Evolutionary conservation across 2,113 vertebrate genomes (phyloP), one percentile per base, ranked within the genome.

Genomic region (Columba janthina): DNA sequence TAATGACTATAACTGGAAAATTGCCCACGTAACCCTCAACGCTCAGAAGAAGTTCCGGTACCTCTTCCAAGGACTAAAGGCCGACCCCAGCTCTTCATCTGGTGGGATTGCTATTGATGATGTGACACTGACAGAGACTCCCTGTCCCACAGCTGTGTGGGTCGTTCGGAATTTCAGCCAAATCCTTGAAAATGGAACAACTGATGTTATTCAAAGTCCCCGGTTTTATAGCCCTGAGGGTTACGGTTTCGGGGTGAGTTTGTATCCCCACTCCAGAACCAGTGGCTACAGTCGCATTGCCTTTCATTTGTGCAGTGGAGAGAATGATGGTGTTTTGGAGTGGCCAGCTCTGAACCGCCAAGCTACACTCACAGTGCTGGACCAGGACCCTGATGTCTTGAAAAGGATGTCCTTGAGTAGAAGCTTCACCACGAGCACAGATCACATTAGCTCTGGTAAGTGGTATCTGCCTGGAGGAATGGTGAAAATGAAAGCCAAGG

Each of bases 311-410:
- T 96, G 91, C 97, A 99, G 99, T 42, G 98, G 99, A 12, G 98
- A 98, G n/a, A 98, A 99, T 0, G 99, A 99, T 14, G 97, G 31
- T 4, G 97, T 98, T 36, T 92, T 99, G 94, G 97, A 99, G 82
- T 99, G 99, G 99, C 99, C 99, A 0, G 99, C 97, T 11, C 91
- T 98, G 44, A 98, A 99, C 97, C 98, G 98, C 70, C 99, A 99
- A 95, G 98, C 79, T 28, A 90, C 94, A 0, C 80, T 99, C 48
- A 98, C 98, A 2, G 97, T 99, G 50, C 98, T 99, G 44, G 99
- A 99, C 96, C 99, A 99, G 94, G 98, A 99, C 71, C 97, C 99
- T 0, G 98, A 99, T 2, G 58, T 98, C 69, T 96, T 94, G 32
- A 93, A 97, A 16, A 98, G 99, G 96, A 99, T 99, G 99, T 99